phyloP scores from a whole-genome alignment of 2,888 invertebrate species.

The Malthinus seriepunctatus region DNA sequence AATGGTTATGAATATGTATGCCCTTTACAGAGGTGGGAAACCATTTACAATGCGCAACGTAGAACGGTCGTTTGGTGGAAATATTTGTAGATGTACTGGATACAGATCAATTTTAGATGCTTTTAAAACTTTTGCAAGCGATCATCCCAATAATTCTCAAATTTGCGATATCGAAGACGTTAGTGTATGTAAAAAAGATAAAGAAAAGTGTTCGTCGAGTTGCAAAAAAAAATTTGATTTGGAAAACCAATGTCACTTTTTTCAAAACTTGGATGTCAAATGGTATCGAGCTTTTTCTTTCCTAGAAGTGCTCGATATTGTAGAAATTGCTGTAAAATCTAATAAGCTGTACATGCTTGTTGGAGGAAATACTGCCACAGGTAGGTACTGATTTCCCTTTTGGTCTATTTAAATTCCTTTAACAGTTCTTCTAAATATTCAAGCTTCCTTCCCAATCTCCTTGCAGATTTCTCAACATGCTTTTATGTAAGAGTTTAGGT shows the following conservation, averaged over 20 bases:
- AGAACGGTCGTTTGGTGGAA: conserved; percentile 71
- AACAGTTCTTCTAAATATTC: too few relatives aligned
- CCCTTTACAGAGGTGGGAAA: conserved; percentile 50
- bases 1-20: conserved; percentile 78
- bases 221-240: neutral
- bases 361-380: too few relatives aligned
- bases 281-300: too few relatives aligned
- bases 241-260: neutral
- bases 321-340: too few relatives aligned
- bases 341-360: too few relatives aligned
- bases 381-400: too few relatives aligned
- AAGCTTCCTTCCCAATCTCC: too few relatives aligned
- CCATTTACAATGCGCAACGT: conserved; percentile 62
- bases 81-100: conserved; percentile 75
- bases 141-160: conserved; percentile 47
- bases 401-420: too few relatives aligned
- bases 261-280: conserved; percentile 32
- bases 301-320: too few relatives aligned
- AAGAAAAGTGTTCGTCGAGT: neutral
- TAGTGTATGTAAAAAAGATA: neutral
- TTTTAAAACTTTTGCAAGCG: conserved; percentile 61
- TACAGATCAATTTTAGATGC: conserved; percentile 66
- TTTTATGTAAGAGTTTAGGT: too few relatives aligned
- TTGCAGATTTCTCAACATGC: too few relatives aligned
- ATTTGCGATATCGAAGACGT: conserved; percentile 55